Percentiles rank a stretch among this genome's conserved stretches.
phyloP scores from a whole-genome alignment of 2,113 vertebrate genomes.

The Syngnathus scovelli region DNA sequence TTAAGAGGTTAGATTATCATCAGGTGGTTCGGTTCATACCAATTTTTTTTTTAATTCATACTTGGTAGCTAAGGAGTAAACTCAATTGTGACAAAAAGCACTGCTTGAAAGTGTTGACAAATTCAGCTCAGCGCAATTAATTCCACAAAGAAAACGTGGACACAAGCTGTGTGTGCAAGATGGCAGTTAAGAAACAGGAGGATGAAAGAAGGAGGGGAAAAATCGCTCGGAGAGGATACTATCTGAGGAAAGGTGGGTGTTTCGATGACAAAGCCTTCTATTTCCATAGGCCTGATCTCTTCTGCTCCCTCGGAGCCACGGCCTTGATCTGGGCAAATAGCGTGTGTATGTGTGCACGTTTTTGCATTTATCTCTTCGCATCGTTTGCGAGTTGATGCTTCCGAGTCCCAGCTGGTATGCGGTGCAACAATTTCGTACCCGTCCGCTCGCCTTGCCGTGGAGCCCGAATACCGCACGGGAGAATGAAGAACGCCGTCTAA shows the following conservation, averaged over 20 bases:
- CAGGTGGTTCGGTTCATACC: neutral
- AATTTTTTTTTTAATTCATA: neutral
- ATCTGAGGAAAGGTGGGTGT: conserved; percentile 45
- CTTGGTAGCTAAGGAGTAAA: neutral
- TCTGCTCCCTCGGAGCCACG: conserved; percentile 84
- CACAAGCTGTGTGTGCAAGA: conserved; percentile 15
- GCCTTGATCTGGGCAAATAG: conserved; percentile 92
- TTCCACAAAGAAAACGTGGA: conserved; percentile 26
- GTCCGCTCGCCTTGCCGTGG: conserved; percentile 25
- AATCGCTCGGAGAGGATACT: conserved; percentile 37
- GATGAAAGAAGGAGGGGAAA: conserved; percentile 20
- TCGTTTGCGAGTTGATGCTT: conserved; percentile 54
- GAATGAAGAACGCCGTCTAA: conserved; percentile 78
- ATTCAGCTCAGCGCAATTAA: conserved; percentile 21
- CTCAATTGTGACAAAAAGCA: neutral
- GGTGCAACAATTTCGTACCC: conserved; percentile 76
- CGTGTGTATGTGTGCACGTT: conserved; percentile 11
- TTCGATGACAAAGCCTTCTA: conserved; percentile 67
- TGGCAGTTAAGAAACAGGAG: conserved; percentile 22
- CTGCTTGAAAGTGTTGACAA: neutral
- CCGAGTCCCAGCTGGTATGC: conserved; percentile 87
- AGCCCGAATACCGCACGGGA: conserved; percentile 69
- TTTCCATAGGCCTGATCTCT: conserved; percentile 87
- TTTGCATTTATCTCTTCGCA: conserved; percentile 75
- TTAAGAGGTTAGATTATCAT: neutral